Evolutionary conservation across 2,113 vertebrate species (phyloP).

Genomic region (Pithys albifrons): DNA sequence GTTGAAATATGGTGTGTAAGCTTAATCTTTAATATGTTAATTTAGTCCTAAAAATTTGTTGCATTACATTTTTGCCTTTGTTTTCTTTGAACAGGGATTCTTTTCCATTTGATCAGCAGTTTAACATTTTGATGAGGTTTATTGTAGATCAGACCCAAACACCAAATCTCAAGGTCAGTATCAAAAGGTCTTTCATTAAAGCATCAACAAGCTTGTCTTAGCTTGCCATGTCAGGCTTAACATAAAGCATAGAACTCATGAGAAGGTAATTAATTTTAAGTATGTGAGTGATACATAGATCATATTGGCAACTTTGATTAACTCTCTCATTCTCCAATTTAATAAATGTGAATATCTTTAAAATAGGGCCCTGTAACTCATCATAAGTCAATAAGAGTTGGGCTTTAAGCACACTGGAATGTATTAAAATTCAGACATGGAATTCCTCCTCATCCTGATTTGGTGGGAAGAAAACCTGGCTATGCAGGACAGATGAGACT

Average conservation of each 20-base stretch:
- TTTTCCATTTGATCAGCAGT: constrained; percentile 97
- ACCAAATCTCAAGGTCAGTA: constrained; percentile 93
- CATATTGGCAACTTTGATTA: background rate
- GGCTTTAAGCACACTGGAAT: background rate
- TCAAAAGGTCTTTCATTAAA: background rate
- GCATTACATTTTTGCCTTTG: background rate
- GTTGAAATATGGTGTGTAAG: background rate
- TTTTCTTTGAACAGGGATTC: constrained; percentile 84
- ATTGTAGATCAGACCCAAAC: constrained; percentile 99
- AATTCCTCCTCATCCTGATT: background rate
- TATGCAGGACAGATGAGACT: background rate
- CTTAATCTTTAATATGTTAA: background rate
- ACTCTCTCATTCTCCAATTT: background rate
- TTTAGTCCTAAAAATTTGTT: background rate
- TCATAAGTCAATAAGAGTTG: background rate
- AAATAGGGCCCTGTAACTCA: background rate
- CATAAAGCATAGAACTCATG: background rate
- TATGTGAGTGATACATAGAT: background rate
- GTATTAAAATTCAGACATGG: background rate
- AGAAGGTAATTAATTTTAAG: background rate
- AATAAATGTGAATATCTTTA: background rate
- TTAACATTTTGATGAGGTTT: constrained; percentile 98
- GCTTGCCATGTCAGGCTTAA: background rate
- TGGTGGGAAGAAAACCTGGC: background rate
- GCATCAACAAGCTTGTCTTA: background rate